phyloP scores from a whole-genome alignment of 2,888 invertebrate genomes.

The Drosophila monieri region DNA sequence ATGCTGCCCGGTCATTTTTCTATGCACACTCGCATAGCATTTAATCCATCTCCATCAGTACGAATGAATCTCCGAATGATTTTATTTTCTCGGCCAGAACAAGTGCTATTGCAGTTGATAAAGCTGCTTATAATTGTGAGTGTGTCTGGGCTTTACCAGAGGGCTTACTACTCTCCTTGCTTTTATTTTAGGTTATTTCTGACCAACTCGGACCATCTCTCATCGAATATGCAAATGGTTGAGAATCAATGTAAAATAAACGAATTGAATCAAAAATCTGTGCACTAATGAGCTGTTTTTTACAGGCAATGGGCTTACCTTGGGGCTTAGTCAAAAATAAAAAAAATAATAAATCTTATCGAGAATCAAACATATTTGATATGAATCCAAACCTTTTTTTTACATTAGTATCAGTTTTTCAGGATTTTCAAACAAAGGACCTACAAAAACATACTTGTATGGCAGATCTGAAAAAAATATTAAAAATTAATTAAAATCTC shows the following conservation, averaged over 20 bases:
- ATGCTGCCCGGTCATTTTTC: slow-evolving; percentile 39
- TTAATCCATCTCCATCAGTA: slow-evolving; percentile 50
- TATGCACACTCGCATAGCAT: slow-evolving; percentile 35
- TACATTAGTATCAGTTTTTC: no score
- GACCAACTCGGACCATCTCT: background rate
- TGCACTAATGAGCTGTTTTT: slow-evolving; percentile 14
- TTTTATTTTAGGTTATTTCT: slow-evolving; percentile 1
- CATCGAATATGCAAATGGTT: slow-evolving; percentile 4
- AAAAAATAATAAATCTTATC: background rate
- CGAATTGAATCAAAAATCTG: background rate
- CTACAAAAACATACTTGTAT: background rate
- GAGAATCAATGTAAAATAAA: slow-evolving; percentile 5
- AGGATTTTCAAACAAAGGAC: no score
- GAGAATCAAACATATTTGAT: background rate
- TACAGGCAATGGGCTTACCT: background rate
- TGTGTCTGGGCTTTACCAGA: background rate
- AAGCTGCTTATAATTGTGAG: slow-evolving; percentile 42
- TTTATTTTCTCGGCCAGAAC: slow-evolving; percentile 27
- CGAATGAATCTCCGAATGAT: slow-evolving; percentile 46
- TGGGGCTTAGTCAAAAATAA: background rate
- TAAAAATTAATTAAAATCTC: slow-evolving; percentile 47
- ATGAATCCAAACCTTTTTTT: background rate
- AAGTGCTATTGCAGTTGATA: slow-evolving; percentile 35
- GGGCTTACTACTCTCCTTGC: slow-evolving; percentile 4
- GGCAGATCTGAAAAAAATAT: background rate